phyloP scores from a whole-genome alignment of 2,113 vertebrate genomes.

The Tiliqua scincoides region DNA sequence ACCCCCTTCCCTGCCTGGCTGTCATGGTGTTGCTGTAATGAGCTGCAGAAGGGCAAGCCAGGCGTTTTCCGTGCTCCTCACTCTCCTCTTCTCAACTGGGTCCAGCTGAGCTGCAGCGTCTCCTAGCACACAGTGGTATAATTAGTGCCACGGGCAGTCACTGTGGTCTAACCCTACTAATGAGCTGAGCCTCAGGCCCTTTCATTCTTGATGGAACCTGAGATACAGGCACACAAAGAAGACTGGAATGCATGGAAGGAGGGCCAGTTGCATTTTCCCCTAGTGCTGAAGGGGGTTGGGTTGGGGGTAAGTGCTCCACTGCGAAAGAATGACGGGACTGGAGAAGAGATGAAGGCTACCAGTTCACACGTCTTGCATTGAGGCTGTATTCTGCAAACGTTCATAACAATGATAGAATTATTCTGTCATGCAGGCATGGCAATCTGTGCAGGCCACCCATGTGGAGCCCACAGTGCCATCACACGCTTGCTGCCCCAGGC shows the following conservation, averaged over 20 bases:
- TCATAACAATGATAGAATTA: neutral
- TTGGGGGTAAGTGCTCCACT: neutral
- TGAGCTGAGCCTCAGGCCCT: slow-evolving; percentile 10
- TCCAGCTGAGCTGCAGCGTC: slow-evolving; percentile 3
- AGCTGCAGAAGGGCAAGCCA: slow-evolving; percentile 12
- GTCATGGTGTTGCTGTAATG: slow-evolving; percentile 33
- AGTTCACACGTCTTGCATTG: neutral
- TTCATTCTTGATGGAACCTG: slow-evolving; percentile 22
- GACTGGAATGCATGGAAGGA: neutral
- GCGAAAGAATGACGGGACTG: neutral
- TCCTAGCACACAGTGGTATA: slow-evolving; percentile 11
- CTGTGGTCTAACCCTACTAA: slow-evolving; percentile 13
- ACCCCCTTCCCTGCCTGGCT: neutral
- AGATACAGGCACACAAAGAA: neutral
- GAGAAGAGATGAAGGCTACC: neutral
- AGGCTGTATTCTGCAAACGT: neutral
- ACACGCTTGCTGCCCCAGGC: neutral
- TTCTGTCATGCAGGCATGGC: neutral
- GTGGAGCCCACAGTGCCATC: neutral
- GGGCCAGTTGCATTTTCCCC: neutral
- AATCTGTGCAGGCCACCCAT: neutral
- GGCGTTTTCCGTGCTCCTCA: neutral
- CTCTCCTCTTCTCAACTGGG: slow-evolving; percentile 12
- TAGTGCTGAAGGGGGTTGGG: no score
- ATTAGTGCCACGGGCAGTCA: slow-evolving; percentile 27